Evolutionary conservation across 2,888 invertebrate species (phyloP), one percentile per base, ranked within the genome.

Genomic region (Melanostoma mellinum): DNA sequence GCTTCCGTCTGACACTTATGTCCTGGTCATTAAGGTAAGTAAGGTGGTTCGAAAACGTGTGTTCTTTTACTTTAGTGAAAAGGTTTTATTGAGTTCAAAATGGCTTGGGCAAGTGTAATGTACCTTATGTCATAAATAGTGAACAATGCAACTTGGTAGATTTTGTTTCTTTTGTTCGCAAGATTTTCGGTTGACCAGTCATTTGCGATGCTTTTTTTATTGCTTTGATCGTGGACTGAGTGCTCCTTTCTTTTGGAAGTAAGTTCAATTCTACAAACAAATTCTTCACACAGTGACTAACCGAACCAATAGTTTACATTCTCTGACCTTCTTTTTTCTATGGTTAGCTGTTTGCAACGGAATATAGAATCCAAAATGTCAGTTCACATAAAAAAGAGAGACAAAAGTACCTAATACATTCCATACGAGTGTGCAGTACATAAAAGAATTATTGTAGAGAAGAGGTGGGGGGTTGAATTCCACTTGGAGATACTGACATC

Each of bases 41-140:
- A 82, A 82, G 68, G 82, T 84, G 68, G 82, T 84, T 73, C 68
- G 69, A 78, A 61, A 84, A 84, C 82, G 82, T 84, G 78, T 82
- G 78, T 74, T 69, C 73, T 78, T 69, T 56, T 42, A 50, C 40
- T 46, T 35, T 55, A 32, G 30, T 40, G 20, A 40, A 38, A 5
- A 30, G 35, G 65, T n/a, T 42, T 56, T 35, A 30, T 48, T 35
- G 33, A 30, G 30, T 20, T 61, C 20, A 30, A 3, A n/a, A 56
- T 60, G 35, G 53, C 40, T 73, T 8, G 61, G 36, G 30, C 10
- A 35, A 9, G 67, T 32, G 67, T 68, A 68, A 72, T 53, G 72
- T 73, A 72, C 60, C 77, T 44, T 46, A 9, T 44, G 48, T 72
- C 46, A 56, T 63, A 71, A 6, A n/a, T 42, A 55, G 61, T 61